A percentile compares a stretch with the other conserved stretches of the same genome.
phyloP scores from a whole-genome alignment of 2,797 vertebrate genomes.

The Coregonus ussuriensis region DNA sequence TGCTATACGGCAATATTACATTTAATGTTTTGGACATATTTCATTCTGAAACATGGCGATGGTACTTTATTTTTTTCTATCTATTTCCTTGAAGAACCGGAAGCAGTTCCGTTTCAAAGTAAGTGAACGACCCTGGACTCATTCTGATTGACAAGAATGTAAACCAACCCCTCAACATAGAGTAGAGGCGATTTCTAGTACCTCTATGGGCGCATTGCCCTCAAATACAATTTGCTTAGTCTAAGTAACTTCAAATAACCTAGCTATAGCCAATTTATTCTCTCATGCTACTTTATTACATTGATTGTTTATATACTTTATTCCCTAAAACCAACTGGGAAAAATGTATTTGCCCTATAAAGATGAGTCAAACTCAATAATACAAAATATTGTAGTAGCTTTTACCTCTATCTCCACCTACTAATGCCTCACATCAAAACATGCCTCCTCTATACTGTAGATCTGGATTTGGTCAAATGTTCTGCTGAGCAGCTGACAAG shows the following conservation, averaged over 20 bases:
- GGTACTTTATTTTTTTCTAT: constrained; percentile 52
- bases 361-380: background rate
- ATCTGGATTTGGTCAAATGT: background rate
- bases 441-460: background rate
- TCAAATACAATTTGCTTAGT: too few relatives aligned
- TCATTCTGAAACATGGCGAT: constrained; percentile 77
- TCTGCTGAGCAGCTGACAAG: background rate
- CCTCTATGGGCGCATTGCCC: too few relatives aligned
- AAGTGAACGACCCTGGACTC: constrained; percentile 1
- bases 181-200: too few relatives aligned
- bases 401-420: background rate
- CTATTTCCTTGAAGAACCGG: constrained; percentile 68
- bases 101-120: constrained; percentile 45
- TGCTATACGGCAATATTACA: constrained; percentile 43
- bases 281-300: too few relatives aligned
- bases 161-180: background rate
- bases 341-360: background rate
- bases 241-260: background rate
- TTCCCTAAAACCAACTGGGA: background rate
- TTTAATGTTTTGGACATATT: constrained; percentile 70
- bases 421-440: background rate
- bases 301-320: background rate
- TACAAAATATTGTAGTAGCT: background rate
- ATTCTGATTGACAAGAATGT: background rate
- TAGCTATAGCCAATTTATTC: too few relatives aligned